Conservation (phyloP, 2,888 invertebrate genomes). For the Pachydiplax longipennis region DNA sequence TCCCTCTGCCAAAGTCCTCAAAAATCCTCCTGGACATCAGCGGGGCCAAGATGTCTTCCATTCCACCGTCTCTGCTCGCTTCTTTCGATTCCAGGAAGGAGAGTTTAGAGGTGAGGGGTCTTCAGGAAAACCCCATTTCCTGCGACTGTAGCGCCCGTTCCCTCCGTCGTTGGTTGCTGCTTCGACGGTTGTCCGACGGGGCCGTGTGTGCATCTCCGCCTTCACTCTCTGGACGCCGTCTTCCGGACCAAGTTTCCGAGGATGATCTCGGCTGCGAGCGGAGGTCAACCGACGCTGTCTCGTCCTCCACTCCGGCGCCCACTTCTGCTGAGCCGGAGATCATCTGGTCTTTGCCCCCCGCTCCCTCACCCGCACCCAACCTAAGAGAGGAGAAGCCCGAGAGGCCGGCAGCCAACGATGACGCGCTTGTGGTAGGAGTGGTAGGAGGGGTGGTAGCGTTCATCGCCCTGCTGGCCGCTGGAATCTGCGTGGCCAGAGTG, state of each 20-base stretch:
- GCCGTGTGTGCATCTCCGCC: conserved; percentile 75
- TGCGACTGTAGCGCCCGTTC: conserved; percentile 87
- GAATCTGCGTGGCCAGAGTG: conserved; percentile 86
- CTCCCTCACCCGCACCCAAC: conserved; percentile 56
- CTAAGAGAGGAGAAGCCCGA: conserved; percentile 46
- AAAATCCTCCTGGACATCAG: conserved; percentile 78
- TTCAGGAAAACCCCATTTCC: conserved; percentile 80
- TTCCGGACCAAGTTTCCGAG: conserved; percentile 76
- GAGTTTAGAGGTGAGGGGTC: conserved; percentile 75
- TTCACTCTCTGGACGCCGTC: conserved; percentile 71
- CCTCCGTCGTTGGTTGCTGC: conserved; percentile 75
- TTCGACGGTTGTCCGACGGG: conserved; percentile 62
- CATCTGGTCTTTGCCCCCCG: conserved; percentile 86
- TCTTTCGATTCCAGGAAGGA: conserved; percentile 83
- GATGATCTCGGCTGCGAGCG: conserved; percentile 83
- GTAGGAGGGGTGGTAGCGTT: conserved; percentile 92
- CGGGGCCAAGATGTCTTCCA: conserved; percentile 77
- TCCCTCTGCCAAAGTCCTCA: conserved; percentile 87
- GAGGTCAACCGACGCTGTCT: conserved; percentile 50
- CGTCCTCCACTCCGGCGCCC: conserved; percentile 65
- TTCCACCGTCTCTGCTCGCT: conserved; percentile 79
- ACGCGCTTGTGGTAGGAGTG: conserved; percentile 93
- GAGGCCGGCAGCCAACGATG: conserved; percentile 76
- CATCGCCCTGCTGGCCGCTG: conserved; percentile 85
- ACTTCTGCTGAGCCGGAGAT: conserved; percentile 83